Percentiles rank a stretch among this genome's conserved stretches.
phyloP scores from a whole-genome alignment of 2,113 vertebrate species.

The Bubo scandiacus region DNA sequence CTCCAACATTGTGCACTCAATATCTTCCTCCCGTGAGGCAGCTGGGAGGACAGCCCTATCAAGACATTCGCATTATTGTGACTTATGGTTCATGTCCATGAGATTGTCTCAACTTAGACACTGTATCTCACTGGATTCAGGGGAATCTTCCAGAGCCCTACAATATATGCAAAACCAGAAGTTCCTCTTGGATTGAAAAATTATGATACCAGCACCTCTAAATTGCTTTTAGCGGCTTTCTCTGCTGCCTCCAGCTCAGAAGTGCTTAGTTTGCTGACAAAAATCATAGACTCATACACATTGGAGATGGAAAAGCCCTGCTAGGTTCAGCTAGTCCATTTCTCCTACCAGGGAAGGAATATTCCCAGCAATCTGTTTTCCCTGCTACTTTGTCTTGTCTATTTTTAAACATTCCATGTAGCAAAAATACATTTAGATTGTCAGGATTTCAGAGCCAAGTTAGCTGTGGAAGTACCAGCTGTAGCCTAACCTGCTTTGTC shows the following conservation, averaged over 20 bases:
- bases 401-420: conserved; percentile 57
- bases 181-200: conserved; percentile 56
- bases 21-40: neutral
- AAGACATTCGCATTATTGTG: neutral
- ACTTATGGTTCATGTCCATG: neutral
- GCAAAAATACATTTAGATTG: conserved; percentile 51
- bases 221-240: conserved; percentile 52
- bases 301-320: conserved; percentile 46
- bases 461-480: conserved; percentile 61
- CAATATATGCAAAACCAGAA: conserved; percentile 48
- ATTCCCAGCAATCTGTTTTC: conserved; percentile 57
- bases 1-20: neutral
- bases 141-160: conserved; percentile 14
- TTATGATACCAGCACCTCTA: conserved; percentile 45
- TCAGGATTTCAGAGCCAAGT: conserved; percentile 57
- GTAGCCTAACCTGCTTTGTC: conserved; percentile 66
- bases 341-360: conserved; percentile 23
- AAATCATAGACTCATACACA: conserved; percentile 36
- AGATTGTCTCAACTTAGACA: neutral
- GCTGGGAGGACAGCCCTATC: neutral
- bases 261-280: conserved; percentile 60
- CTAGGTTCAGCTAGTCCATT: conserved; percentile 61
- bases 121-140: neutral
- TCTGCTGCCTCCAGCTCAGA: conserved; percentile 41
- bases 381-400: conserved; percentile 46